A percentile compares a stretch with the other conserved stretches of the same genome.
Conservation (phyloP, 2,888 invertebrate species). For the Calameuta idolon region DNA sequence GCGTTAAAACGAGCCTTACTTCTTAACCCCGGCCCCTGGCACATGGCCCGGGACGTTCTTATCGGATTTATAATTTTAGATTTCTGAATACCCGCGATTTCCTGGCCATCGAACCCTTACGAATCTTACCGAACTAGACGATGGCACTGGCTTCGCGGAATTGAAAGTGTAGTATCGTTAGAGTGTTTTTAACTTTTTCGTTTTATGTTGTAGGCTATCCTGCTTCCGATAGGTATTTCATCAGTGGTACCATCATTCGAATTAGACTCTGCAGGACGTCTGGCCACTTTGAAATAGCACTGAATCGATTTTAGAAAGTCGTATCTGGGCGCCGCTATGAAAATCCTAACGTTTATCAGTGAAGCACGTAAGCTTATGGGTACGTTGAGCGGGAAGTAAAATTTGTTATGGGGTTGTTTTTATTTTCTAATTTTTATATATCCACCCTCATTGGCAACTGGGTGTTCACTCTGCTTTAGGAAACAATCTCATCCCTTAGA, state of each 20-base stretch:
- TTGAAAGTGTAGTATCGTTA: not conserved
- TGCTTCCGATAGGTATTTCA: not conserved
- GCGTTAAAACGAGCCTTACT: conserved; percentile 39
- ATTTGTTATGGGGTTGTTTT: not conserved
- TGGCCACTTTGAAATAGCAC: not conserved
- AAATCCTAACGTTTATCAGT: not conserved
- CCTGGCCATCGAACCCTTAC: conserved; percentile 37
- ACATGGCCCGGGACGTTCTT: conserved; percentile 57
- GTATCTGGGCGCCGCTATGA: not conserved
- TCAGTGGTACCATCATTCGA: not conserved
- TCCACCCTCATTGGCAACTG: not conserved
- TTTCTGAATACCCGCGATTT: conserved; percentile 51
- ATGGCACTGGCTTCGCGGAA: not conserved
- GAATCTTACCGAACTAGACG: not conserved
- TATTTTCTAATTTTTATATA: not conserved
- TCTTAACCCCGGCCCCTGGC: conserved; percentile 37
- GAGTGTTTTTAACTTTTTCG: not conserved
- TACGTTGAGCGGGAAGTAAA: not conserved
- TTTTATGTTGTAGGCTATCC: not conserved
- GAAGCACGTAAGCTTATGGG: not conserved
- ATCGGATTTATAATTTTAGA: conserved; percentile 56
- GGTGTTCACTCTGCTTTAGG: not conserved
- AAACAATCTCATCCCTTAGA: not conserved
- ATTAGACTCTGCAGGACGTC: not conserved
- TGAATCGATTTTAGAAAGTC: not conserved